These are phyloP conservation scores for Crotalus horridus DNA, from an alignment of 2,113 vertebrate genomes.

Conservation along the genomic window DNA sequence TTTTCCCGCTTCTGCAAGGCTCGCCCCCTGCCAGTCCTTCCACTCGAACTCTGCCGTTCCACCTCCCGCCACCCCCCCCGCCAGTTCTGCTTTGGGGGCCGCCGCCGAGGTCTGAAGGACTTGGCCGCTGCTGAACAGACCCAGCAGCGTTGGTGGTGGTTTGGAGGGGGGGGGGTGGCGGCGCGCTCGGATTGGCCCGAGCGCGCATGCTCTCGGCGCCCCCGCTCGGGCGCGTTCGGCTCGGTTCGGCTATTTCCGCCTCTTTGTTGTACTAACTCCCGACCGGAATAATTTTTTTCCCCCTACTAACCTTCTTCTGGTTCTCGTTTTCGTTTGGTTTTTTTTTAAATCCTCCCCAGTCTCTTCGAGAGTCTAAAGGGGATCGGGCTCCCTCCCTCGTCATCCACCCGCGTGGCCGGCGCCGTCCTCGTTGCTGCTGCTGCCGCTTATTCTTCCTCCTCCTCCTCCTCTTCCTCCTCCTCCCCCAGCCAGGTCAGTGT, in stretches of 20 bases:
- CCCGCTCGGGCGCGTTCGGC: conserved; percentile 64
- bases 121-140: background rate
- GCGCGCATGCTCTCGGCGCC: conserved; percentile 36
- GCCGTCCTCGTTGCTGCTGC: conserved; percentile 34
- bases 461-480: conserved; percentile 51
- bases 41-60: background rate
- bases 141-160: background rate
- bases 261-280: conserved; percentile 75
- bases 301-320: conserved; percentile 43
- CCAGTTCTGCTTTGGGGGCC: background rate
- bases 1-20: background rate
- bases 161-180: background rate
- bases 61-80: background rate
- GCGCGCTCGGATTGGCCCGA: background rate
- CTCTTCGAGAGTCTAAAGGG: conserved; percentile 39
- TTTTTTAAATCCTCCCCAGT: background rate
- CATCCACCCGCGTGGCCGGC: conserved; percentile 62
- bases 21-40: background rate
- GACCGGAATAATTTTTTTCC: conserved; percentile 54
- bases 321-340: background rate
- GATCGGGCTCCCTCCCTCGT: conserved; percentile 38
- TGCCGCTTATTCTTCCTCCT: conserved; percentile 52
- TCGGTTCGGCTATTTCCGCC: conserved; percentile 71
- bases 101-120: background rate
- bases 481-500: conserved; percentile 18